Base-by-base conservation (phyloP, 2,888 invertebrate genomes). In the Laspeyria flexula region DNA sequence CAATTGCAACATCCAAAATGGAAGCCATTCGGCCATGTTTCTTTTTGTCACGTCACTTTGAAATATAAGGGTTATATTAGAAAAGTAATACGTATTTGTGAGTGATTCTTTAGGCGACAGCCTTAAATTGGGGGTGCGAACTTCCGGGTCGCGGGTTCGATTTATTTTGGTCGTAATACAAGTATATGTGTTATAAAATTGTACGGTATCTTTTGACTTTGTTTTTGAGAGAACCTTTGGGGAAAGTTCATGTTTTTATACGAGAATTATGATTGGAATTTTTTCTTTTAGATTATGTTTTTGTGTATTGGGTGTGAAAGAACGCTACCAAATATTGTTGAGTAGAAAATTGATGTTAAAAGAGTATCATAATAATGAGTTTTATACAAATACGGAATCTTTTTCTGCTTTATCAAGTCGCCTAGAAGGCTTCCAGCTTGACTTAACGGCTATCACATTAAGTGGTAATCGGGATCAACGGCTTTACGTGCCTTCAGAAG, bases 31-130 rank as follows among this genome's bases (percentile, higher is more conserved):
- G 37, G 43, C 60, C 55, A 60, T 60, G 7, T 51, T 56, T 29
- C 9, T 40, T 40, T 27, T 34, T 5, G 16, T 41, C 15, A 51
- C 43, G 46, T 46, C 60, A 51, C 37, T 37, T 37, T 10, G 6
- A 13, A 43, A 44, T 52, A 60, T 38, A 42, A 15, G 52, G 57
- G 16, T 52, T 47, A 45, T 51, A 60, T 60, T 55, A 60, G 43
- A 60, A 59, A 60, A 43, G 51, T 43, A 51, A 55, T 51, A 34
- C 11, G 25, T 38, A 53, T 54, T 48, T 10, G 37, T 37, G 21
- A 37, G 37, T 37, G 37, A 37, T 18, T 34, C 15, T 15, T 18
- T n/a, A 9, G 16, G 7, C 16, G 34, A 34, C 34, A 18, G 1
- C 34, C 15, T 9, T 37, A 35, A 12, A 31, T 13, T 1, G 12